Percentiles rank a stretch among this genome's conserved stretches.
Evolutionary conservation across 1,140 invertebrate genomes (phyloP).

Genomic region (Lasioglossum albipes): DNA sequence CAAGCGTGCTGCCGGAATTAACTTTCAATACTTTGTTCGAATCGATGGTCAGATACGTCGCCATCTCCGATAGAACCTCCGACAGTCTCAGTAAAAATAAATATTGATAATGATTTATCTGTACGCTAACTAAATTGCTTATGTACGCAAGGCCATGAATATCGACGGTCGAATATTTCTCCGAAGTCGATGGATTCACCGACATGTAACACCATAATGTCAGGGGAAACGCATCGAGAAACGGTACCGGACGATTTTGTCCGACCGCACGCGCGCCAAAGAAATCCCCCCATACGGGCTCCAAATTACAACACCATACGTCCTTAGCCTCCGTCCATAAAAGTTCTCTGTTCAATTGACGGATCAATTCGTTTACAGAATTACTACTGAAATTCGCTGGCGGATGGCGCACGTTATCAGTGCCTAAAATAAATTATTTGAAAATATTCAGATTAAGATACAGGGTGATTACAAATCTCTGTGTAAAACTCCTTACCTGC

Average conservation of each 20-base stretch:
- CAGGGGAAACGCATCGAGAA: slow-evolving; percentile 94
- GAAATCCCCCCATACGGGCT: slow-evolving; percentile 96
- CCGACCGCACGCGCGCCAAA: slow-evolving; percentile 88
- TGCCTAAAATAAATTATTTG: slow-evolving; percentile 73
- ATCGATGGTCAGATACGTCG: slow-evolving; percentile 89
- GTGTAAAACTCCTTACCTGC: slow-evolving; percentile 79
- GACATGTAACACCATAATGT: slow-evolving; percentile 87
- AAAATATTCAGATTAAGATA: slow-evolving; percentile 9
- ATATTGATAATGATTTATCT: slow-evolving; percentile 96
- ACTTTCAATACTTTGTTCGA: slow-evolving; percentile 85
- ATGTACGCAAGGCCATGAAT: slow-evolving; percentile 87
- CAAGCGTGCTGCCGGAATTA: slow-evolving; percentile 82
- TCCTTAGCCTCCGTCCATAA: slow-evolving; percentile 91
- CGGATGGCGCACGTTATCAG: slow-evolving; percentile 79
- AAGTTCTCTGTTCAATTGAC: slow-evolving; percentile 83
- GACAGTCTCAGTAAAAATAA: slow-evolving; percentile 91
- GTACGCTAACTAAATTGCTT: slow-evolving; percentile 89
- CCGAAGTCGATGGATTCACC: slow-evolving; percentile 60
- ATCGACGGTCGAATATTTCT: slow-evolving; percentile 76
- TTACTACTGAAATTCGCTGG: slow-evolving; percentile 74
- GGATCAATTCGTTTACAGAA: slow-evolving; percentile 77
- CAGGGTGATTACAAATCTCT: no score
- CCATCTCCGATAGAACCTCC: slow-evolving; percentile 90
- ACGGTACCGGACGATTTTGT: slow-evolving; percentile 88
- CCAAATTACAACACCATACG: slow-evolving; percentile 92